Evolutionary conservation across 2,888 invertebrate species (phyloP).

Genomic region (Dendrolimus houi): DNA sequence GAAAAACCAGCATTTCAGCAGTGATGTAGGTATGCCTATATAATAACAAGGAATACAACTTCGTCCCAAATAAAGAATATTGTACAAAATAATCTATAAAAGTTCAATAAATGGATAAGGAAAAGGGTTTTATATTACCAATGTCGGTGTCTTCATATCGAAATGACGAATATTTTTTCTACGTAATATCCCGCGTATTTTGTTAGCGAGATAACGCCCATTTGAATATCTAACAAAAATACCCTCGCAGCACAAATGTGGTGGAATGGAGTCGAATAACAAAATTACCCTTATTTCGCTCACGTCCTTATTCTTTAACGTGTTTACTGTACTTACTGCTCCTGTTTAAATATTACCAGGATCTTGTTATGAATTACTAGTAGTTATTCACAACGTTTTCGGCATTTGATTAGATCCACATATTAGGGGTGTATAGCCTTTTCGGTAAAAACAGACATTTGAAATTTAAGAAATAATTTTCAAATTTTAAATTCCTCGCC

Average conservation of each 20-base stretch:
- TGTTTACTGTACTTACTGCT: constrained; percentile 1
- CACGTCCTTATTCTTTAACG: constrained; percentile 5
- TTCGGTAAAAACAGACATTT: no score
- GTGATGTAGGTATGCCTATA: no score
- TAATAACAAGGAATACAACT: no score
- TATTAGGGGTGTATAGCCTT: no score
- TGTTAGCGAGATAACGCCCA: constrained; percentile 5
- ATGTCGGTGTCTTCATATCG: background rate
- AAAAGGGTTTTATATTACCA: constrained; percentile 6
- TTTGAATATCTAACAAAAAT: constrained; percentile 6
- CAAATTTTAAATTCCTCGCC: no score
- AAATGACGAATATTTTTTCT: constrained; percentile 3
- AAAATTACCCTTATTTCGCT: constrained; percentile 7
- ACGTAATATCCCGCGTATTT: constrained; percentile 5
- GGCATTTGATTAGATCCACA: no score
- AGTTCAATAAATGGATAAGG: background rate
- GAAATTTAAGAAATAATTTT: no score
- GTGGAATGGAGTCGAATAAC: constrained; percentile 4
- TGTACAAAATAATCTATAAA: no score
- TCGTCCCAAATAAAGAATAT: no score
- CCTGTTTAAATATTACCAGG: background rate
- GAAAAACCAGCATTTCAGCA: no score
- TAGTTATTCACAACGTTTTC: no score
- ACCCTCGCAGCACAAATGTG: constrained; percentile 2
- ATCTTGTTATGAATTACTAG: no score